A percentile compares a stretch with the other conserved stretches of the same genome.
phyloP scores from a whole-genome alignment of 1,140 invertebrate species.

The Akabosia matsudoensis region DNA sequence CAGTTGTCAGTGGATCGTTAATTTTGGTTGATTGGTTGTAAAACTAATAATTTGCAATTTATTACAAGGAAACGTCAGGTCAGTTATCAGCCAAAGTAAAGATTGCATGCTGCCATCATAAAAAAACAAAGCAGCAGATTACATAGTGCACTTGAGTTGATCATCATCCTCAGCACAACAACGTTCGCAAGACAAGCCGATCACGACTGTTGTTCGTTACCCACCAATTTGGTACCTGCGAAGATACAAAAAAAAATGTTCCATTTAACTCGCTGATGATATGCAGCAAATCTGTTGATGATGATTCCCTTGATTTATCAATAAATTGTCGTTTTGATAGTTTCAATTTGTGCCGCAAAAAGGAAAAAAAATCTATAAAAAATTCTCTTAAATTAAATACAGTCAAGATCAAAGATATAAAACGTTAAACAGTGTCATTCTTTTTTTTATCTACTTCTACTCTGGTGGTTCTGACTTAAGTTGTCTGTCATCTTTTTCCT shows the following conservation, averaged over 20 bases:
- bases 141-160: no score
- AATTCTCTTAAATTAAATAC: not conserved
- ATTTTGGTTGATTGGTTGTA: not conserved
- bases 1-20: not conserved
- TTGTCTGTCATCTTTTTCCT: not conserved
- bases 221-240: no score
- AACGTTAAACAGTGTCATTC: no score
- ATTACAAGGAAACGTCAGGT: conserved; percentile 4
- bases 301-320: no score
- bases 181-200: not conserved
- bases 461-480: not conserved
- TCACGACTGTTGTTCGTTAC: not conserved
- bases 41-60: not conserved
- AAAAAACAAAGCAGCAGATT: not conserved
- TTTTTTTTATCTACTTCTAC: no score
- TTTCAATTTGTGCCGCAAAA: not conserved
- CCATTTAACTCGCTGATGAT: no score
- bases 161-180: not conserved
- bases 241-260: no score
- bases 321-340: no score
- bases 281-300: no score
- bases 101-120: no score
- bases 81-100: not conserved
- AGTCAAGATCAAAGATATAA: not conserved
- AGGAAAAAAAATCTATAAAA: not conserved